phyloP scores from a whole-genome alignment of 2,113 vertebrate genomes.

The Python bivittatus region DNA sequence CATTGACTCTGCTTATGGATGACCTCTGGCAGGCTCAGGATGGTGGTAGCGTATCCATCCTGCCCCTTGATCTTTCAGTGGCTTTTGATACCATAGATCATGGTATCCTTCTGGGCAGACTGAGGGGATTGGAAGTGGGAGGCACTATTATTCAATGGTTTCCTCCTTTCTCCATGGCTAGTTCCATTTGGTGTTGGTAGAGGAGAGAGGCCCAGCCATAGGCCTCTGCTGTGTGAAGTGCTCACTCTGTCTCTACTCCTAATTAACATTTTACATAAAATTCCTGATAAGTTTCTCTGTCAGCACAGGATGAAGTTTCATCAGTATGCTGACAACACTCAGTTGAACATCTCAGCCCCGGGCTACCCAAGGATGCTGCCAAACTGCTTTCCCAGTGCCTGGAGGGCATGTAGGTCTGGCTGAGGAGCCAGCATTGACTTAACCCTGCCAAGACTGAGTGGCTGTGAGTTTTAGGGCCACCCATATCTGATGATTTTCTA shows the following conservation, averaged over 20 bases:
- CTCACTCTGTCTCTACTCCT: background rate
- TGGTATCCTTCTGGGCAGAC: background rate
- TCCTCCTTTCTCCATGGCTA: background rate
- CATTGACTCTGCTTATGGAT: background rate
- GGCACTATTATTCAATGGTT: background rate
- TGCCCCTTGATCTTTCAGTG: no score
- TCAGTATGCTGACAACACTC: background rate
- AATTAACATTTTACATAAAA: background rate
- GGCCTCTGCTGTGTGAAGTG: background rate
- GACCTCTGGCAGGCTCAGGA: background rate
- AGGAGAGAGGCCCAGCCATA: background rate
- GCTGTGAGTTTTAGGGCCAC: no score
- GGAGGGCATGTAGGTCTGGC: background rate
- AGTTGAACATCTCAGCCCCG: background rate
- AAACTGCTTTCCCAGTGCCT: background rate
- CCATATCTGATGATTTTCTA: no score
- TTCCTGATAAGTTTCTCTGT: background rate
- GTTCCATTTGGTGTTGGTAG: background rate
- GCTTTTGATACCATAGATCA: background rate
- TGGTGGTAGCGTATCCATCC: no score
- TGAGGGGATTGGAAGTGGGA: background rate
- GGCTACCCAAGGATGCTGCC: background rate
- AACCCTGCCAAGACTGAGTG: no score
- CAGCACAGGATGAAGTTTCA: background rate
- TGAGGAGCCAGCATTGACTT: no score